Base-by-base conservation (phyloP, 2,797 vertebrate species). In the Staurois parvus region DNA sequence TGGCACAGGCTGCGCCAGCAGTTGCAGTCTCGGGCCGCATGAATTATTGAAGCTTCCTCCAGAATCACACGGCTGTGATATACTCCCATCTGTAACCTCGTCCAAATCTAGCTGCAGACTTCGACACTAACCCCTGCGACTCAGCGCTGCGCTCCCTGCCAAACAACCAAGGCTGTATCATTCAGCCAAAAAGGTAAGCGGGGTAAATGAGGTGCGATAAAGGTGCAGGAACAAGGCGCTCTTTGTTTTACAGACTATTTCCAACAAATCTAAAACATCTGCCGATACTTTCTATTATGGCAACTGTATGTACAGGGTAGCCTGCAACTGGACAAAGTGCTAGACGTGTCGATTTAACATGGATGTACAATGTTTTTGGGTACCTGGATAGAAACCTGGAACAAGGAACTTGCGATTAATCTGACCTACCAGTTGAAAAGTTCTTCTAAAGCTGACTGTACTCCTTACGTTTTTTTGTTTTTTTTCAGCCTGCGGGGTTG, bases 1-100 rank as follows among this genome's bases (percentile, higher is more conserved):
- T 76, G 89, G 87, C 67, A 88, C 72, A 76, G 72, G 64, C 84
- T 37, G 26, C 17, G 75, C 81, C 40, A 86, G 34, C 69, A 76
- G 72, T 77, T 87, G 81, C 84, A 79, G 77, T 89, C 7, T 83
- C 45, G 84, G 76, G 82, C 59, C 67, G 70, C 76, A 59, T 79
- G 21, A 3, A 48, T 79, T 59, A 82, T 74, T 72, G 59, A 81
- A 88, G 85, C 0, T 52, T 59, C 64, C 81, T 70, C 56, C 79
- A 52, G 26, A 69, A 76, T 74, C 1, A 29, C 0, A 45, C n/a
- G 72, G 74, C 21, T 76, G 78, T 85, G 75, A 79, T 86, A 76
- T 11, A 69, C 66, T 30, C 8, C 84, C 74, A 72, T 74, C 69
- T 81, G n/a, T 40, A 79, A n/a, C 69, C 21, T 34, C 30, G 67